Conservation (phyloP, 2,888 invertebrate genomes). For the Epinotia bilunana region DNA sequence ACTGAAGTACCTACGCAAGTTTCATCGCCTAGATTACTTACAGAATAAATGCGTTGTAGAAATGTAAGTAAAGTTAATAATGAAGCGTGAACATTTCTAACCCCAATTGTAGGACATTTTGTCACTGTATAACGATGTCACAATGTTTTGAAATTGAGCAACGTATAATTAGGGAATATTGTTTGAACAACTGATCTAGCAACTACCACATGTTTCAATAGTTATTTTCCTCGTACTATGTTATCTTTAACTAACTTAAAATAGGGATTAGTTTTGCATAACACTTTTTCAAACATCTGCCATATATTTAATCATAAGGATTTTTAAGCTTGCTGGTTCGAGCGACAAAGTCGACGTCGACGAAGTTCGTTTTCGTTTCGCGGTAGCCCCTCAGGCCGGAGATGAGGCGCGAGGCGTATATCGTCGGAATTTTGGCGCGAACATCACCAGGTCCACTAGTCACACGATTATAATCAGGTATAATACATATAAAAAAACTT, state of each 20-base stretch:
- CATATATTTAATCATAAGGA: too few relatives aligned
- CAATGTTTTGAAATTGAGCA: slow-evolving; percentile 15
- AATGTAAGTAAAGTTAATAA: neutral
- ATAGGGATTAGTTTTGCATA: neutral
- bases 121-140: neutral
- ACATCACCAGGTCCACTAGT: too few relatives aligned
- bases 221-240: neutral
- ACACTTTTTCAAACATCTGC: neutral
- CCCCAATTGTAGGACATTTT: slow-evolving; percentile 7
- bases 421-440: too few relatives aligned
- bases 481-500: too few relatives aligned
- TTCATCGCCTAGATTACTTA: too few relatives aligned
- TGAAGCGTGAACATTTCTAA: slow-evolving; percentile 1
- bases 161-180: neutral
- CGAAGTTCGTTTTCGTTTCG: too few relatives aligned
- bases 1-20: too few relatives aligned
- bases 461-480: neutral
- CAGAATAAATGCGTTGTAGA: too few relatives aligned
- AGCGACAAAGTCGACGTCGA: too few relatives aligned
- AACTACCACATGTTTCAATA: slow-evolving; percentile 21
- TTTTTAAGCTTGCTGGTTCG: too few relatives aligned
- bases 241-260: neutral
- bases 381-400: too few relatives aligned
- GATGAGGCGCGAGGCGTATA: too few relatives aligned
- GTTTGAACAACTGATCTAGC: slow-evolving; percentile 24